These are phyloP conservation scores for Cheilosia scutellata DNA, from an alignment of 2,888 invertebrate species.

Conservation along the genomic window DNA sequence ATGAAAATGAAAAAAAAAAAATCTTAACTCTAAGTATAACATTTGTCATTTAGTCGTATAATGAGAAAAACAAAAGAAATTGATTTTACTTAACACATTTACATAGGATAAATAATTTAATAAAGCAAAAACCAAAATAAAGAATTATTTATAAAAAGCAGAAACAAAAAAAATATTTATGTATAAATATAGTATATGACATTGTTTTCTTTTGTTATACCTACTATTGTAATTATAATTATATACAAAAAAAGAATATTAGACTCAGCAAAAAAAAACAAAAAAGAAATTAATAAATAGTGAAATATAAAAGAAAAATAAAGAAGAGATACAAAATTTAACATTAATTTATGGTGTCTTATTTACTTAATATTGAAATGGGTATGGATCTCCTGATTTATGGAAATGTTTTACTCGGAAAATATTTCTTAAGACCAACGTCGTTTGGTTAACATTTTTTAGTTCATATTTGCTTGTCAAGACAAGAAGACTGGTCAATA, in stretches of 20 bases:
- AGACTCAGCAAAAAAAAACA: constrained; percentile 50
- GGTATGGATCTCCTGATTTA: no score
- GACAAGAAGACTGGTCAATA: no score
- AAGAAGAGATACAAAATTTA: constrained; percentile 50
- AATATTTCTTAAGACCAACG: no score
- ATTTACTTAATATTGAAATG: not conserved
- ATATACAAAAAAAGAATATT: constrained; percentile 64
- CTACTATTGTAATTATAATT: constrained; percentile 71
- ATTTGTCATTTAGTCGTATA: constrained; percentile 69
- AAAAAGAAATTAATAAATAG: constrained; percentile 53
- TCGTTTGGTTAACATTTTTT: no score
- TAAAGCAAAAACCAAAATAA: constrained; percentile 30
- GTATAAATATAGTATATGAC: constrained; percentile 69
- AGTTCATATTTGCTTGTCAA: no score
- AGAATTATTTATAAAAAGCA: constrained; percentile 40
- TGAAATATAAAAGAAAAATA: constrained; percentile 59
- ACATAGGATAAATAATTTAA: constrained; percentile 61
- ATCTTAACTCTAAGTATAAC: constrained; percentile 43
- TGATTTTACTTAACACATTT: constrained; percentile 52
- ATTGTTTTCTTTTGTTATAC: constrained; percentile 75
- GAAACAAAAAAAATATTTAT: constrained; percentile 55
- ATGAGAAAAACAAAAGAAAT: constrained; percentile 16
- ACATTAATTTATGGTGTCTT: constrained; percentile 6
- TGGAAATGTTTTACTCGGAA: no score
- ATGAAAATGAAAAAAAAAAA: constrained; percentile 32